These are phyloP conservation scores for Coptodon rendalli DNA, from an alignment of 2,113 vertebrate species.

Conservation along the genomic window DNA sequence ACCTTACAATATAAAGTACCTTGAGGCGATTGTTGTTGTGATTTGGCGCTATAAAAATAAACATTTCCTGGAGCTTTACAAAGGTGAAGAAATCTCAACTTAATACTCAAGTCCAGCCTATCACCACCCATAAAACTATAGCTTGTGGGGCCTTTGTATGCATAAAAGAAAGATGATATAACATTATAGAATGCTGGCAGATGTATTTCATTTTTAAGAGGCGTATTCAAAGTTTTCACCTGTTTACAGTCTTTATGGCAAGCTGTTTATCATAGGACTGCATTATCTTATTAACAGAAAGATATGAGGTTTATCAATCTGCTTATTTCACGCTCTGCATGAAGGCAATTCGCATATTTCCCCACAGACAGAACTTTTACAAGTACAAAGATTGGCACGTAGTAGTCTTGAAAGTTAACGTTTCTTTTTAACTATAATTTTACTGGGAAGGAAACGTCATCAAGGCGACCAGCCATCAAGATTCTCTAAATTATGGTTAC, in stretches of 20 bases:
- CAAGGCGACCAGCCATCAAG: neutral
- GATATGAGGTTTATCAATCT: neutral
- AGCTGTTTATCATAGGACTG: neutral
- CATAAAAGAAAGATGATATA: neutral
- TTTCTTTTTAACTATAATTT: neutral
- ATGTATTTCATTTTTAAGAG: neutral
- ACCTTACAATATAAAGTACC: neutral
- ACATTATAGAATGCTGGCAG: neutral
- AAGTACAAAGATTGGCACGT: neutral
- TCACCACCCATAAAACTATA: neutral
- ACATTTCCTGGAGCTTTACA: neutral
- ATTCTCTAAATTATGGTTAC: neutral
- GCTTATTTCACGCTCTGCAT: neutral
- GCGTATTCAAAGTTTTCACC: neutral
- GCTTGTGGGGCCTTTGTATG: neutral
- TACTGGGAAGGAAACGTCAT: neutral
- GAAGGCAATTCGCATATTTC: neutral
- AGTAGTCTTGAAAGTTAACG: neutral
- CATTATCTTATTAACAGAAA: neutral
- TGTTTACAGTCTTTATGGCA: neutral
- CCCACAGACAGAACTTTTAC: neutral
- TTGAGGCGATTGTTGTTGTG: rapidly evolving
- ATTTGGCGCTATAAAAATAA: neutral
- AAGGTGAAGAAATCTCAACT: neutral
- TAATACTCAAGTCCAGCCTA: neutral